Evolutionary conservation across 2,797 vertebrate genomes (phyloP), one percentile per base, ranked within the genome.

Genomic region (Odontamblyopus lacepedii): DNA sequence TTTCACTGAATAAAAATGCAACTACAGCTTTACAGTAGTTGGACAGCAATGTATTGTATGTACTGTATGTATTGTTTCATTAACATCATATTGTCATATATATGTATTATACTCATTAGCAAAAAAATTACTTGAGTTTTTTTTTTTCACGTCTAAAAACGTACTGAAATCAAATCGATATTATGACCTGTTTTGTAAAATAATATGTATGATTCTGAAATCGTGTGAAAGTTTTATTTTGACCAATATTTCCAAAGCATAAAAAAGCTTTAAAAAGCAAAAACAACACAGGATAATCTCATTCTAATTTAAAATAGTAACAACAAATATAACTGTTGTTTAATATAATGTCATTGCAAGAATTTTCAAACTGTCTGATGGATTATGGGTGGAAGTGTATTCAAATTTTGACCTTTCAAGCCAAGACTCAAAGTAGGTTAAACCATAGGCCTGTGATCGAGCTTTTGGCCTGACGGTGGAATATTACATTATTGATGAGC

Each of bases 401-500:
- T 32, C 16, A 30, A 60, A 30, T 27, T 60, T 18, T 65, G 63
- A 50, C 44, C 8, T 50, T 50, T 48, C 8, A 29, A 29, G 63
- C 15, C 18, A 19, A 53, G 29, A 67, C 18, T 53, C 27, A 50
- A 65, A 65, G 44, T 66, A 4, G 13, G 41, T 44, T 48, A 51
- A 67, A 67, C 19, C 18, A 53, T 67, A n/a, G 16, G 12, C 15
- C 41, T 2, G 38, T 51, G 44, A 66, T 66, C 15, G 44, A 50
- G 41, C 48, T 8, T 32, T 53, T 57, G 53, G 67, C 53, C 53
- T 56, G 67, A 35, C 35, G 9, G 19, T 38, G n/a, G 30, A 68
- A 63, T 53, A 72, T 78, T 73, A 74, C 51, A 32, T 78, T 82
- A 86, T 81, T 78, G 77, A 85, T 74, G 57, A 80, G 38, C n/a